Evolutionary conservation across 2,888 invertebrate genomes (phyloP).

Genomic region (Chrysina gloriosa): DNA sequence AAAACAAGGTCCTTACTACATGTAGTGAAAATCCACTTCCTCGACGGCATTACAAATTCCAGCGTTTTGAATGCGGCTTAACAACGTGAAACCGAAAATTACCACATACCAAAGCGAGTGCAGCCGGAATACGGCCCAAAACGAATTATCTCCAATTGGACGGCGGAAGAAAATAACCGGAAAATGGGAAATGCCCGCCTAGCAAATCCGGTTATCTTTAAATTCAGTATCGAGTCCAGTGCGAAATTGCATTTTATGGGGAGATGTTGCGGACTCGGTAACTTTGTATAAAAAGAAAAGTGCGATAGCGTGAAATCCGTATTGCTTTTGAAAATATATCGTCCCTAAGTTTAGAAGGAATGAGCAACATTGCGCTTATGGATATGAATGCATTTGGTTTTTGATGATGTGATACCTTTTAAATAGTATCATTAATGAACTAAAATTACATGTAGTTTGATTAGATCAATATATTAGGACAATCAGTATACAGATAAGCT

Average conservation of each 20-base stretch:
- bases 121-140: not conserved
- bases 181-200: slow-evolving; percentile 1
- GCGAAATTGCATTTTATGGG: not conserved
- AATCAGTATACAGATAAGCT: too few relatives aligned
- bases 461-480: too few relatives aligned
- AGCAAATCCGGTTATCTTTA: not conserved
- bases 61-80: not conserved
- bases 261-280: not conserved
- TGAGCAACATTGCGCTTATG: too few relatives aligned
- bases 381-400: too few relatives aligned
- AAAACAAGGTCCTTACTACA: not conserved
- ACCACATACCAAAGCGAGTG: too few relatives aligned
- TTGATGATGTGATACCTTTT: too few relatives aligned
- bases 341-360: too few relatives aligned
- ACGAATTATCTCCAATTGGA: too few relatives aligned
- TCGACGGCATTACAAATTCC: not conserved
- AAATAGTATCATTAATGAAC: too few relatives aligned
- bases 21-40: not conserved
- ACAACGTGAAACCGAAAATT: not conserved
- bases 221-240: not conserved
- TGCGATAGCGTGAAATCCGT: not conserved
- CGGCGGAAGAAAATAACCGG: not conserved
- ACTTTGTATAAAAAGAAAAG: not conserved
- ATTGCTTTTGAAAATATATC: too few relatives aligned
- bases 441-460: too few relatives aligned